Evolutionary conservation across 2,888 invertebrate species (phyloP), one percentile per base, ranked within the genome.

Genomic region (Dorcus parallelipipedus): DNA sequence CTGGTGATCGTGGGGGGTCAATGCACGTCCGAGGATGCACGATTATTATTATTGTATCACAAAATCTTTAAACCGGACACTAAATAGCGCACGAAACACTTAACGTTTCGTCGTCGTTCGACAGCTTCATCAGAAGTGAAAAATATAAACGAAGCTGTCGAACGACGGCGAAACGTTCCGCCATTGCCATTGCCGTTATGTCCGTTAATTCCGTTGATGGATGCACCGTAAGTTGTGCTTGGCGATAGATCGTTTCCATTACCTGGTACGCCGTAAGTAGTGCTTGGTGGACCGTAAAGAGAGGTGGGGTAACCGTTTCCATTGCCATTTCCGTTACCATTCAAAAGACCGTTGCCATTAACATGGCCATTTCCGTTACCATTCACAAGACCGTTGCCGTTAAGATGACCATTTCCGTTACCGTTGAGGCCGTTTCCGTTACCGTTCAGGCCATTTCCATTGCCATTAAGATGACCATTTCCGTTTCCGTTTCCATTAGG

Each of bases 201-300:
- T 33, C 26, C 26, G 26, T 33, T 33, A 33, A 33, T 3, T 33
- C 26, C 26, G 45, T 45, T 45, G 45, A n/a, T 45, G 3, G 71
- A 69, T 40, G 69, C 61, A 43, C 70, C 69, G 47, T 71, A 70
- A 6, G 63, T 69, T 51, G 67, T 69, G 5, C 75, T 75, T n/a
- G 76, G 69, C 38, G 56, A 52, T 2, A 51, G 49, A 6, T 65
- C 65, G n/a, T 68, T 64, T 38, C 50, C 49, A 17, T 20, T n/a
- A 50, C 38, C 20, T 14, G 68, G 66, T 14, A 66, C 60, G n/a
- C 69, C 67, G 48, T 67, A 67, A 7, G 57, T 59, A 10, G 64
- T 62, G 48, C 65, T 63, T 3, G 69, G 66, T 40, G 68, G 42
- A 14, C 66, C 54, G 47, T 57, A 54, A 49, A 33, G 52, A 6